Conservation (phyloP, 92 coral and sea anemone species). For the Nematostella vectensis region DNA sequence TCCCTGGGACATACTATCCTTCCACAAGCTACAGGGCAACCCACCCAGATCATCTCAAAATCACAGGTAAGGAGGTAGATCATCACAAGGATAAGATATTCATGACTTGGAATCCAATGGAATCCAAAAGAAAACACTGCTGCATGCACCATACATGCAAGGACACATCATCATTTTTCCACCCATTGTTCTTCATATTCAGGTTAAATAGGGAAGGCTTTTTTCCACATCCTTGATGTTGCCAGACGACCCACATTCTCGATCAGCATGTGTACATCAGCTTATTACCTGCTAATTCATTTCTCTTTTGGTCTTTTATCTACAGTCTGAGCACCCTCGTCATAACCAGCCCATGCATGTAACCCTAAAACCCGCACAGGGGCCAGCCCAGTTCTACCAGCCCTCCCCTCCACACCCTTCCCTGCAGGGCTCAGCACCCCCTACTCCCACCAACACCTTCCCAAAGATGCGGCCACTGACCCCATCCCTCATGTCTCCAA, state of each 20-base stretch:
- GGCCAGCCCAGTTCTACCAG: conserved; percentile 72
- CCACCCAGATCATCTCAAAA: conserved; percentile 22
- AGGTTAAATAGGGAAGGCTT: too few species aligned
- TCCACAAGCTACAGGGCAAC: conserved; percentile 29
- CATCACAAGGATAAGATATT: conserved; percentile 30
- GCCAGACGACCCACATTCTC: too few species aligned
- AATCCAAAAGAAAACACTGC: too few species aligned
- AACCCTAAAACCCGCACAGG: conserved; percentile 71
- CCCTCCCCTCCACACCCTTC: conserved; percentile 27
- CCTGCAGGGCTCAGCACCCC: conserved; percentile 33
- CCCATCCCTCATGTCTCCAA: conserved; percentile 84
- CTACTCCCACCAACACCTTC: conserved; percentile 51
- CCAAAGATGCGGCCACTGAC: conserved; percentile 79
- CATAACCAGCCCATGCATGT: conserved; percentile 81
- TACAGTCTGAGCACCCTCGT: conserved; percentile 4
- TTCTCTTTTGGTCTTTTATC: background rate
- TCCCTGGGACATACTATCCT: conserved; percentile 31
- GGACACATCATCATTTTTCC: too few species aligned
- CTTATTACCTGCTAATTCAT: background rate
- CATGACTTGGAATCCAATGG: background rate
- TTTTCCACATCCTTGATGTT: too few species aligned
- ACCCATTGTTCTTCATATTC: too few species aligned
- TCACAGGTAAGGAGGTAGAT: conserved; percentile 46
- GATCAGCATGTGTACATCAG: too few species aligned
- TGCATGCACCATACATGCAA: too few species aligned